Conservation (phyloP, 2,888 invertebrate species). For the Cryptocephalus moraei region DNA sequence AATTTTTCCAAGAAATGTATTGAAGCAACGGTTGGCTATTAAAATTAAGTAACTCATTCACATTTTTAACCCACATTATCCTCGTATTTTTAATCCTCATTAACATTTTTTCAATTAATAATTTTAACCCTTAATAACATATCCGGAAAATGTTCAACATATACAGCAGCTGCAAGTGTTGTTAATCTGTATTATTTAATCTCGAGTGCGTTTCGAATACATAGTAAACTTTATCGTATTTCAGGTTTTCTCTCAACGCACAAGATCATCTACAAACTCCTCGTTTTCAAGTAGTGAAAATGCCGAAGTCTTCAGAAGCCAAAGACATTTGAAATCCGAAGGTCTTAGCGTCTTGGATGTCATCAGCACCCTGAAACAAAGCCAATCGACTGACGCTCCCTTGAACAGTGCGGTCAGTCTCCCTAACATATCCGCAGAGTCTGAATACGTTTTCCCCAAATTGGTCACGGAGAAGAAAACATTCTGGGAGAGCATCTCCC, state of each 20-base stretch:
- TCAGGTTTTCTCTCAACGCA: conserved; percentile 14
- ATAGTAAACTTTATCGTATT: not conserved
- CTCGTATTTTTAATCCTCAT: no score
- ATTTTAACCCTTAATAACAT: no score
- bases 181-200: no score
- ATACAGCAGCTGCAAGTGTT: no score
- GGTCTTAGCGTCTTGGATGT: conserved; percentile 15
- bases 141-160: no score
- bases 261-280: conserved; percentile 12
- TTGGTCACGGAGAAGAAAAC: conserved; percentile 16
- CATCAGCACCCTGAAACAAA: conserved; percentile 10
- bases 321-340: conserved; percentile 3
- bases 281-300: conserved; percentile 17
- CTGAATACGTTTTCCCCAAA: conserved; percentile 5
- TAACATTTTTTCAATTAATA: no score
- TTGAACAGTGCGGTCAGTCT: conserved; percentile 16
- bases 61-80: no score
- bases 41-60: no score
- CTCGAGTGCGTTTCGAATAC: no score
- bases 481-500: conserved; percentile 23
- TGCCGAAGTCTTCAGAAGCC: not conserved
- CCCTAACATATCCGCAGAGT: conserved; percentile 16
- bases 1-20: no score
- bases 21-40: no score
- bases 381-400: conserved; percentile 4